A percentile compares a stretch with the other conserved stretches of the same genome.
These are phyloP conservation scores for Meandrusa payeni DNA, from an alignment of 2,888 invertebrate species.

Conservation along the genomic window DNA sequence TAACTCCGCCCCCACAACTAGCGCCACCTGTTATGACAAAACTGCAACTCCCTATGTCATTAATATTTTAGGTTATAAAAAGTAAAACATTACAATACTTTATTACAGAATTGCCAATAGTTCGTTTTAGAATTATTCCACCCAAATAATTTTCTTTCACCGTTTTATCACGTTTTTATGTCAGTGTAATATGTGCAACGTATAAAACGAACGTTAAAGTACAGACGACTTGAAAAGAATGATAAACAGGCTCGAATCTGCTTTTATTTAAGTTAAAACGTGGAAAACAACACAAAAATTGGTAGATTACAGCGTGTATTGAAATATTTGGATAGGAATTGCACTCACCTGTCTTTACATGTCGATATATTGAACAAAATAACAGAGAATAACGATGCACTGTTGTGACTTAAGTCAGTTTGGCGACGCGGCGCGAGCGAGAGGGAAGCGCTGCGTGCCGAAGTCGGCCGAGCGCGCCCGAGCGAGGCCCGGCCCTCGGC, in stretches of 20 bases:
- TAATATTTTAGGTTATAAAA: constrained; percentile 51
- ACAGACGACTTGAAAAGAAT: constrained; percentile 32
- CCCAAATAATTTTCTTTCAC: constrained; percentile 9
- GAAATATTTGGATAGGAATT: constrained; percentile 28
- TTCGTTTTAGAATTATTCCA: not conserved
- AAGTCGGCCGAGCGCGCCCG: constrained; percentile 53
- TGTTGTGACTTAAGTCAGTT: constrained; percentile 68
- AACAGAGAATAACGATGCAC: constrained; percentile 33
- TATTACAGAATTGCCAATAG: too few species aligned
- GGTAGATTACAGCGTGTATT: constrained; percentile 25
- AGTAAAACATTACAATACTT: constrained; percentile 20
- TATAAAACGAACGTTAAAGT: constrained; percentile 21
- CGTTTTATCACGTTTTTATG: constrained; percentile 15
- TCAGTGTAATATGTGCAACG: not conserved
- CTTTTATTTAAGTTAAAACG: constrained; percentile 1
- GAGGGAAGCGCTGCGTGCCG: constrained; percentile 39
- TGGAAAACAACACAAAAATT: not conserved
- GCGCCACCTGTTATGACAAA: constrained; percentile 37
- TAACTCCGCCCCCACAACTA: constrained; percentile 46
- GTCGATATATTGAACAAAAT: constrained; percentile 31
- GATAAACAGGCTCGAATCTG: constrained; percentile 10
- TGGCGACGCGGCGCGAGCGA: constrained; percentile 40
- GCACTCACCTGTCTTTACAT: constrained; percentile 49
- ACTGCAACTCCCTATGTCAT: constrained; percentile 29
- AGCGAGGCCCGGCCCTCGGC: constrained; percentile 52